phyloP scores from a whole-genome alignment of 2,797 vertebrate species.

The Astyanax mexicanus region DNA sequence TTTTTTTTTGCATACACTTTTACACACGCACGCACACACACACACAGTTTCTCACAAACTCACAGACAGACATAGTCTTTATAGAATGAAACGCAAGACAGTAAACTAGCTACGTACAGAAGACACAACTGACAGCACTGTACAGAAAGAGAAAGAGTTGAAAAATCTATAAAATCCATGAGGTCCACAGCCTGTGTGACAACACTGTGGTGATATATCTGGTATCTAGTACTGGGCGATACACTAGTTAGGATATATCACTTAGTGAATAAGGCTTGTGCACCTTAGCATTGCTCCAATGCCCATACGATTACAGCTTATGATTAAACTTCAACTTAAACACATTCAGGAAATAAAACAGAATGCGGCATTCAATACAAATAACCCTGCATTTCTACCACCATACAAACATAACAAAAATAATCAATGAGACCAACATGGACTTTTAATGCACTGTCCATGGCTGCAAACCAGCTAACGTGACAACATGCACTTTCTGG shows the following conservation, averaged over 20 bases:
- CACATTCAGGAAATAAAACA: conserved; percentile 41
- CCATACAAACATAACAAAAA: conserved; percentile 3
- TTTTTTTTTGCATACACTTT: not conserved
- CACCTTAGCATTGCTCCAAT: conserved; percentile 19
- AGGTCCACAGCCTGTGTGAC: conserved; percentile 48
- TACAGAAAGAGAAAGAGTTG: conserved; percentile 53
- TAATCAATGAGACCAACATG: conserved; percentile 19
- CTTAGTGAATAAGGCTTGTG: conserved; percentile 50
- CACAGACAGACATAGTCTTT: conserved; percentile 42
- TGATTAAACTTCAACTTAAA: conserved; percentile 20
- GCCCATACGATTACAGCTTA: conserved; percentile 13
- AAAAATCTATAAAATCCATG: conserved; percentile 49
- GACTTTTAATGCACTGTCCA: not conserved
- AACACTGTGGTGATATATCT: conserved; percentile 60
- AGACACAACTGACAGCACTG: conserved; percentile 41
- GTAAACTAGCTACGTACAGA: conserved; percentile 50
- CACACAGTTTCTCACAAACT: conserved; percentile 24
- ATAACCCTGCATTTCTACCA: conserved; percentile 34
- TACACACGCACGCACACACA: conserved; percentile 33
- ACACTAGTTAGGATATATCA: conserved; percentile 59
- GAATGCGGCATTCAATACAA: conserved; percentile 47
- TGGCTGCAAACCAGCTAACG: conserved; percentile 21
- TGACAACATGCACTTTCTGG: conserved; percentile 33
- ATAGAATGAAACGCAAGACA: conserved; percentile 45
- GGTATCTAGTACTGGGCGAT: conserved; percentile 58